A percentile compares a stretch with the other conserved stretches of the same genome.
These are phyloP conservation scores for Cherax destructor DNA, from an alignment of 1,140 invertebrate species.

Conservation along the genomic window DNA sequence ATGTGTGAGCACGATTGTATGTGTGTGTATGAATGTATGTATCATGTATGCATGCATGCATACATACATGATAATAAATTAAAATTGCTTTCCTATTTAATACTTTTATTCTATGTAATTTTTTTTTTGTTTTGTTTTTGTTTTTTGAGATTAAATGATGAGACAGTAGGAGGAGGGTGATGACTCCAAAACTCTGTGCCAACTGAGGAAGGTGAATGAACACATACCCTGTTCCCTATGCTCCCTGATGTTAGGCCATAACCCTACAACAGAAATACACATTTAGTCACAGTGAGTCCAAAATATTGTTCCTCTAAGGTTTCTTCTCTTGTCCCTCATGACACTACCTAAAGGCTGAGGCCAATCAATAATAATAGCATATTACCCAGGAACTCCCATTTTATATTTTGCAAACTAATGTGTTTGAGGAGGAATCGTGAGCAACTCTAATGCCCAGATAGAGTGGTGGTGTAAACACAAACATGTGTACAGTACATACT, in stretches of 20 bases:
- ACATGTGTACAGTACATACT: not conserved
- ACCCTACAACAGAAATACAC: conserved; percentile 63
- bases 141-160: no score
- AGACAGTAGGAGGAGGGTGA: conserved; percentile 3
- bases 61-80: no score
- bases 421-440: not conserved
- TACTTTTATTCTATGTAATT: no score
- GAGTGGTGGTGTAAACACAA: not conserved
- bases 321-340: not conserved
- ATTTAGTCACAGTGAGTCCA: conserved; percentile 22
- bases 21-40: not conserved
- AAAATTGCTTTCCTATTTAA: no score
- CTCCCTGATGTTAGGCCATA: conserved; percentile 61
- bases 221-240: conserved; percentile 64
- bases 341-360: not conserved
- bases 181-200: conserved; percentile 39
- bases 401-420: not conserved
- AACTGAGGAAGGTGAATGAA: conserved; percentile 29
- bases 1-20: no score
- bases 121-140: no score
- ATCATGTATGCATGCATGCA: not conserved
- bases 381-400: not conserved
- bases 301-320: conserved; percentile 23
- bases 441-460: conserved; percentile 3
- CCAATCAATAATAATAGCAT: not conserved